Percentiles rank a stretch among this genome's conserved stretches.
Conservation (phyloP, 1,140 invertebrate species). For the Neodiprion lecontei region DNA sequence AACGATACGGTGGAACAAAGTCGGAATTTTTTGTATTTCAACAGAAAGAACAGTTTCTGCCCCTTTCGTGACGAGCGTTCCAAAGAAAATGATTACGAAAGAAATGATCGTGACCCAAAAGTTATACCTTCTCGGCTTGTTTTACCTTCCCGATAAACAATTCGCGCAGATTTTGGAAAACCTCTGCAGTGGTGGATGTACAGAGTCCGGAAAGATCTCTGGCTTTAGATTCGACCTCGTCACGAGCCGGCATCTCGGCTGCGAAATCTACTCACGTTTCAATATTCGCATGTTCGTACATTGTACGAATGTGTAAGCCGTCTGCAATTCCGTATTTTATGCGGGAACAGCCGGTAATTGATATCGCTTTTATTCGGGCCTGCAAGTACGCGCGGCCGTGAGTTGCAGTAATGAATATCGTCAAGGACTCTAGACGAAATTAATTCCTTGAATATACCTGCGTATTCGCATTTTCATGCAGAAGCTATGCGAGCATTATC, state of each 20-base stretch:
- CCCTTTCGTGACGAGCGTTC: too few species aligned
- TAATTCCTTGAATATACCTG: background rate
- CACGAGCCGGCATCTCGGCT: background rate
- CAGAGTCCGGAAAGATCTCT: background rate
- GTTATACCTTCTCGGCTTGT: too few species aligned
- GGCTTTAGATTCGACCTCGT: background rate
- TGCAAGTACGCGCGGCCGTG: background rate
- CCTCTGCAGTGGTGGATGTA: too few species aligned
- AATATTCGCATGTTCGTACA: background rate
- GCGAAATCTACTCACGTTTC: background rate
- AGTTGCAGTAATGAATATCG: constrained; percentile 5
- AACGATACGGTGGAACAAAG: too few species aligned
- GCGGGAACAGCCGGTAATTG: background rate
- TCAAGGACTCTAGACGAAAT: background rate
- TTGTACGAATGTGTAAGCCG: background rate
- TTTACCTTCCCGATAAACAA: too few species aligned
- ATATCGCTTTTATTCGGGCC: background rate
- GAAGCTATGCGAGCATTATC: too few species aligned
- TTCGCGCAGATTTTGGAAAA: too few species aligned
- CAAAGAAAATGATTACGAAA: too few species aligned
- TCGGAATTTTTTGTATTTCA: too few species aligned
- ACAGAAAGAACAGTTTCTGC: too few species aligned
- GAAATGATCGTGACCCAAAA: too few species aligned
- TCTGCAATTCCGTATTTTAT: background rate
- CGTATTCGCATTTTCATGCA: background rate